Conservation (phyloP, 1,140 invertebrate genomes). For the Lepidurus couesii region DNA sequence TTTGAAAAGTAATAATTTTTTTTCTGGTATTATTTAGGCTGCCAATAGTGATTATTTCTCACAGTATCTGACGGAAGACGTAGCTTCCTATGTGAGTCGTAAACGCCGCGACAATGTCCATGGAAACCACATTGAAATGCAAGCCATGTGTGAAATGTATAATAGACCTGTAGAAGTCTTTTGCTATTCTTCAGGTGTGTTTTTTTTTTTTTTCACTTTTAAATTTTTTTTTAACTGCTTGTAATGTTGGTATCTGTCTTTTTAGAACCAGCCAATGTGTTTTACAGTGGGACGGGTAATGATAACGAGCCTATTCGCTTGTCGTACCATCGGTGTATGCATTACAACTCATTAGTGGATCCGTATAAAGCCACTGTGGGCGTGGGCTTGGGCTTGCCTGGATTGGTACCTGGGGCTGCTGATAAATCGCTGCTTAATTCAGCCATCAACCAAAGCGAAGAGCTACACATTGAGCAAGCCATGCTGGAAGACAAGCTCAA, state of each 20-base stretch:
- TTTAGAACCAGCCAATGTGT: constrained; percentile 83
- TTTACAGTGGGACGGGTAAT: constrained; percentile 66
- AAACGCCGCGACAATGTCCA: constrained; percentile 73
- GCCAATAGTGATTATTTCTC: constrained; percentile 86
- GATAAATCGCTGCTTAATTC: constrained; percentile 70
- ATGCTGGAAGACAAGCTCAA: constrained; percentile 90
- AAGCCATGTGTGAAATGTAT: constrained; percentile 88
- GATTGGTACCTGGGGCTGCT: constrained; percentile 70
- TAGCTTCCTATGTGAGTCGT: constrained; percentile 74
- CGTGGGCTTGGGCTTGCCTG: constrained; percentile 78
- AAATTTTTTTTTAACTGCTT: neutral
- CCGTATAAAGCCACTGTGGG: constrained; percentile 80
- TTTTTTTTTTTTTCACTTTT: constrained; percentile 27
- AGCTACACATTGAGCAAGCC: constrained; percentile 77
- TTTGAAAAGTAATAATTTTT: constrained; percentile 15
- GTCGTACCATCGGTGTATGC: constrained; percentile 81
- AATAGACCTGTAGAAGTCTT: constrained; percentile 89
- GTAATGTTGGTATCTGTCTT: constrained; percentile 21
- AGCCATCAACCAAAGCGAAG: constrained; percentile 73
- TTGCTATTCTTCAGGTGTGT: constrained; percentile 71
- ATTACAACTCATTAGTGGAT: constrained; percentile 88
- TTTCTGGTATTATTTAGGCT: constrained; percentile 48
- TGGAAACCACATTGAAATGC: constrained; percentile 91
- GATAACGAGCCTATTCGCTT: constrained; percentile 78
- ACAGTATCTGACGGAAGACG: constrained; percentile 91